A percentile compares a stretch with the other conserved stretches of the same genome.
phyloP scores from a whole-genome alignment of 1,140 invertebrate species.

The Mercenaria mercenaria region DNA sequence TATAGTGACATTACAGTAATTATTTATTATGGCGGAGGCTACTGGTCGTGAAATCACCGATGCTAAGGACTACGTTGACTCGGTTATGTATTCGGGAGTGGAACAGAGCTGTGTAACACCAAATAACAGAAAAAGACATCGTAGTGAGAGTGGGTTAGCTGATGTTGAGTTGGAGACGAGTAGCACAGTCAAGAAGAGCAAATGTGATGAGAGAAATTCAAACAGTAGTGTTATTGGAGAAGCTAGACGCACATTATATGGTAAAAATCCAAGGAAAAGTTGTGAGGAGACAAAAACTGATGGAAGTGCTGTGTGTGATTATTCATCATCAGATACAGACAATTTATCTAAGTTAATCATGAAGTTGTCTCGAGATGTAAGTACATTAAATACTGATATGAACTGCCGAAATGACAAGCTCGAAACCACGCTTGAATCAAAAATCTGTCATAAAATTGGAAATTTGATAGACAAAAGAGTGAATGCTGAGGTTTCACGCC shows the following conservation, averaged over 20 bases:
- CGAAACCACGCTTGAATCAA: not conserved
- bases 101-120: not conserved
- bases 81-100: not conserved
- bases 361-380: not conserved
- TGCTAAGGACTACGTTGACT: not conserved
- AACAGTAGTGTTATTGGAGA: too few relatives aligned
- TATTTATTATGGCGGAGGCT: not conserved
- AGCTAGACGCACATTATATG: not conserved
- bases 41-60: not conserved
- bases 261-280: not conserved
- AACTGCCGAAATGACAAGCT: not conserved
- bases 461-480: not conserved
- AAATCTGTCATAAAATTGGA: not conserved
- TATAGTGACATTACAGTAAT: too few relatives aligned
- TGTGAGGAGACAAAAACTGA: not conserved
- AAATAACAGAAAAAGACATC: not conserved
- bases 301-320: not conserved
- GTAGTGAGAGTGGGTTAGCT: not conserved
- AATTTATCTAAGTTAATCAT: not conserved
- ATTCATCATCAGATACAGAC: not conserved
- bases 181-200: too few relatives aligned
- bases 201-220: too few relatives aligned
- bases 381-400: not conserved
- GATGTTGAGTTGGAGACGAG: too few relatives aligned
- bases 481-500: not conserved